Conservation (phyloP, 2,113 vertebrate genomes). For the Aythya baeri region DNA sequence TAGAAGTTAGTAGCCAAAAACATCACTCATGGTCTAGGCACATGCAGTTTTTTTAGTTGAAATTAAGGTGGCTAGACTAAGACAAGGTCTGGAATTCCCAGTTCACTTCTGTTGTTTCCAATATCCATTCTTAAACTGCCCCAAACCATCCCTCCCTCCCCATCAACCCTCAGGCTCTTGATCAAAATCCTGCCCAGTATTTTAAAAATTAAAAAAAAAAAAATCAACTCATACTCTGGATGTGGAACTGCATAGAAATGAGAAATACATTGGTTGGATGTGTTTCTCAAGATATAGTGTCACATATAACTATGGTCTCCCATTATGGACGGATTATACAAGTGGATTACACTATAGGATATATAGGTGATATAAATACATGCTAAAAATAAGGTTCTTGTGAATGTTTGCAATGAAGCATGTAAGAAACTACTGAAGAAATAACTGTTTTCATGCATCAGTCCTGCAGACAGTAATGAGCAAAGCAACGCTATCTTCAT, state of each 20-base stretch:
- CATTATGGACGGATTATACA: not conserved
- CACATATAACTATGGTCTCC: not conserved
- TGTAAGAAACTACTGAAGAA: not conserved
- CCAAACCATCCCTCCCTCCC: not conserved
- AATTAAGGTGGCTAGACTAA: not conserved
- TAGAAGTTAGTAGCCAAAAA: not conserved
- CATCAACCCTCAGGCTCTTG: not conserved
- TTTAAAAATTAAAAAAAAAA: too few species aligned
- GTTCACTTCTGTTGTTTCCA: not conserved
- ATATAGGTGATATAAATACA: not conserved
- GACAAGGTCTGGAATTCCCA: not conserved
- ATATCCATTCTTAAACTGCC: not conserved
- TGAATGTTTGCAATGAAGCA: not conserved
- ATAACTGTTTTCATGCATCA: not conserved
- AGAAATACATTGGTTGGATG: not conserved
- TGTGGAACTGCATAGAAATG: not conserved
- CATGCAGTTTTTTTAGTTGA: not conserved
- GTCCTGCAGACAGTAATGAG: not conserved
- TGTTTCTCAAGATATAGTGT: not conserved
- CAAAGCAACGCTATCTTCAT: not conserved
- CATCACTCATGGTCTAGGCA: accelerated
- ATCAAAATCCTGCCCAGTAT: not conserved
- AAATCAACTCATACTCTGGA: not conserved
- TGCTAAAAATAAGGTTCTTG: not conserved
- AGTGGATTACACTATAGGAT: not conserved